These are phyloP conservation scores for Diabrotica undecimpunctata DNA, from an alignment of 1,140 invertebrate species.

Conservation along the genomic window DNA sequence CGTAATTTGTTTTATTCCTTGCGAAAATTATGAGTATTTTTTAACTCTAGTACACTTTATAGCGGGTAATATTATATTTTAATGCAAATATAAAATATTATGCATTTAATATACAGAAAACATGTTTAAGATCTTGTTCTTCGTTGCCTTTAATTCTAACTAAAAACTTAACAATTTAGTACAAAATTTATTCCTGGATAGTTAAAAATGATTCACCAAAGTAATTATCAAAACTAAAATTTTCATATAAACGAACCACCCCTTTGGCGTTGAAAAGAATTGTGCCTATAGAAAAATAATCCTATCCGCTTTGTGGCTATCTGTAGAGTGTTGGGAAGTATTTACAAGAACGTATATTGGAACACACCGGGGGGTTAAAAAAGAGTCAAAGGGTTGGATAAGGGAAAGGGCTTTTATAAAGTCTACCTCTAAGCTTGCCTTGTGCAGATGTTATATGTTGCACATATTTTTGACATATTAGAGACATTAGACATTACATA, in stretches of 20 bases:
- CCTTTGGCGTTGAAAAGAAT: slow-evolving; percentile 31
- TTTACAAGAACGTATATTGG: slow-evolving; percentile 23
- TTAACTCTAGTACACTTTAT: no score
- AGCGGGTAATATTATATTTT: no score
- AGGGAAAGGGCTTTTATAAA: slow-evolving; percentile 21
- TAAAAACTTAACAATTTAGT: no score
- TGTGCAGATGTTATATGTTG: slow-evolving; percentile 38
- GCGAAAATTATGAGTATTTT: no score
- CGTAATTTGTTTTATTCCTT: no score
- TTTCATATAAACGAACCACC: slow-evolving; percentile 42
- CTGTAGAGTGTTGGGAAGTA: slow-evolving; percentile 42
- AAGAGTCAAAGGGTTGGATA: slow-evolving; percentile 37
- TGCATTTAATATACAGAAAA: no score
- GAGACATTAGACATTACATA: no score
- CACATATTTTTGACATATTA: slow-evolving; percentile 4
- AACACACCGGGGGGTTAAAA: slow-evolving; percentile 14
- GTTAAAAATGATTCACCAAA: not conserved
- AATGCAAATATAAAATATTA: no score
- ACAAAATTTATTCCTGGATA: no score
- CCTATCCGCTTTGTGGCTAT: slow-evolving; percentile 43
- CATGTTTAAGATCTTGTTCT: no score
- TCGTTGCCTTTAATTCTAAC: no score
- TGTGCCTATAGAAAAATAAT: slow-evolving; percentile 40
- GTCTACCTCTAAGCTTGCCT: slow-evolving; percentile 22
- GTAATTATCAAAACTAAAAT: slow-evolving; percentile 22